These are phyloP conservation scores for Thymallus thymallus DNA, from an alignment of 2,113 vertebrate genomes.

Conservation along the genomic window DNA sequence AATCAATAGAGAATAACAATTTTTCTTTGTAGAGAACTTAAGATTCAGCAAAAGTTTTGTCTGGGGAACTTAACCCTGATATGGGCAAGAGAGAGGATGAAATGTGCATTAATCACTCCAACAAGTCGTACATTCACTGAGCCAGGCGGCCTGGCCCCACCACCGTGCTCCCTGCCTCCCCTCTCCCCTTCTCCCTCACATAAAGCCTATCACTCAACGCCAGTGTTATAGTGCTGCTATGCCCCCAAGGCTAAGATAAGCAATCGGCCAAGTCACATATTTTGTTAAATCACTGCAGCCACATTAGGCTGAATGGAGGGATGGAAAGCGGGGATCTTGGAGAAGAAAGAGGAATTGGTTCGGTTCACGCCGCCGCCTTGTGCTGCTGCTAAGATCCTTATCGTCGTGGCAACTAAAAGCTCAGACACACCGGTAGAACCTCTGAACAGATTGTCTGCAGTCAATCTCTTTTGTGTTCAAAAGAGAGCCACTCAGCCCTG, in stretches of 20 bases:
- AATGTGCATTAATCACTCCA: conserved; percentile 80
- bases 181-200: conserved; percentile 55
- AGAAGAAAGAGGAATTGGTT: conserved; percentile 54
- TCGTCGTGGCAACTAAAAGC: conserved; percentile 68
- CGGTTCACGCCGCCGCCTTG: not conserved
- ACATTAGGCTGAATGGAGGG: conserved; percentile 78
- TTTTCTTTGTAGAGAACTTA: conserved; percentile 76
- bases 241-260: conserved; percentile 84
- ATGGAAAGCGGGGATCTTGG: not conserved
- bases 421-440: too few species aligned
- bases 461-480: too few species aligned
- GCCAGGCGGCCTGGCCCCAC: conserved; percentile 62
- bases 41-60: conserved; percentile 75
- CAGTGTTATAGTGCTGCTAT: conserved; percentile 62
- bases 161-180: conserved; percentile 32
- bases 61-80: conserved; percentile 63
- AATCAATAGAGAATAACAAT: conserved; percentile 82
- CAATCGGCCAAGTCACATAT: conserved; percentile 76
- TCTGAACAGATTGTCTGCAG: too few species aligned
- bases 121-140: conserved; percentile 66
- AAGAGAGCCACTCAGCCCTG: too few species aligned
- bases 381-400: conserved; percentile 74
- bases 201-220: conserved; percentile 65
- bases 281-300: conserved; percentile 73
- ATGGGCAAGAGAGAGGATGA: conserved; percentile 60